A percentile compares a stretch with the other conserved stretches of the same genome.
Evolutionary conservation across 1,140 invertebrate species (phyloP).

Genomic region (Ruditapes philippinarum): DNA sequence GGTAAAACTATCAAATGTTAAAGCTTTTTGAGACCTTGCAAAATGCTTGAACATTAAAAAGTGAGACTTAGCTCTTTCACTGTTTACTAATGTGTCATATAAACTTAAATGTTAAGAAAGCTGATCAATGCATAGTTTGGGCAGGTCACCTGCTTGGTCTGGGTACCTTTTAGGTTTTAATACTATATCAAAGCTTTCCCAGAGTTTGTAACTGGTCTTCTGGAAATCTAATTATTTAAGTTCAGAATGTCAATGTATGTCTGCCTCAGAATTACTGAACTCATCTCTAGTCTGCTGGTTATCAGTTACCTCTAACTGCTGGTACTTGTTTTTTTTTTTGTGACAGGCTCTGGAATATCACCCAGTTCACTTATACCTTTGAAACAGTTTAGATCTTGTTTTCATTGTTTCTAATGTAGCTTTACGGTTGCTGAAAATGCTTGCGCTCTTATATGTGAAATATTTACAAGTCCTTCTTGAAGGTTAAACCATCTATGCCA

Average conservation of each 20-base stretch:
- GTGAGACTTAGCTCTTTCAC: neutral
- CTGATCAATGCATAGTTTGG: neutral
- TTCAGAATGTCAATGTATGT: neutral
- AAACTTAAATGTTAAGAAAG: neutral
- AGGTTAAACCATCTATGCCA: neutral
- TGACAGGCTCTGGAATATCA: neutral
- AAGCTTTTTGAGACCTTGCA: neutral
- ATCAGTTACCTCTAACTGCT: neutral
- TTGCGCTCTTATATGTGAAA: no score
- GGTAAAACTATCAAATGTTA: neutral
- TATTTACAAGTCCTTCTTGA: neutral
- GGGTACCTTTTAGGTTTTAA: neutral
- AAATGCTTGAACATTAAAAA: neutral
- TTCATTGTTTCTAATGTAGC: neutral
- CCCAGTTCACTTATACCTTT: neutral
- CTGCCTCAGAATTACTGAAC: neutral
- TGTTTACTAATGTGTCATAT: neutral
- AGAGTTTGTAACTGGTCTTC: neutral
- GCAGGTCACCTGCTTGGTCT: neutral
- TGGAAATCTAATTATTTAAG: neutral
- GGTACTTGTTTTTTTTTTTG: neutral
- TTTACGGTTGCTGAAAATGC: no score
- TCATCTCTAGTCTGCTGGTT: neutral
- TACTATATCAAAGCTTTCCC: neutral
- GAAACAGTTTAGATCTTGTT: neutral